These are phyloP conservation scores for Ceyx melanurus DNA, from an alignment of 2,113 vertebrate species.

Conservation along the genomic window DNA sequence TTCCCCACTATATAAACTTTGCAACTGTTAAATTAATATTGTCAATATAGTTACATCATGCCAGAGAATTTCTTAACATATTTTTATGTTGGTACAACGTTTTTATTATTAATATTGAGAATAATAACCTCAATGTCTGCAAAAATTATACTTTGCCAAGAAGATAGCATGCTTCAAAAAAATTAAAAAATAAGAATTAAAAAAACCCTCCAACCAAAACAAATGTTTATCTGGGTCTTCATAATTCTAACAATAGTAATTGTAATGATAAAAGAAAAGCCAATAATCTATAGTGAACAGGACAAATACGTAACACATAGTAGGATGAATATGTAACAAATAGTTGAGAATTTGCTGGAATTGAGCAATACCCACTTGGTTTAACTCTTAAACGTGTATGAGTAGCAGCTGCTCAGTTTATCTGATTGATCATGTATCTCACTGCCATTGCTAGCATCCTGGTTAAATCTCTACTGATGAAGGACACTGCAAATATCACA, in stretches of 20 bases:
- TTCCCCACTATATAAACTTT: neutral
- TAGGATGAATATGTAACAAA: too few relatives aligned
- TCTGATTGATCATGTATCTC: too few relatives aligned
- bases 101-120: neutral
- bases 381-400: too few relatives aligned
- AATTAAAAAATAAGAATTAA: neutral
- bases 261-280: neutral
- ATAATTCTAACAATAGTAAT: neutral
- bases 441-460: too few relatives aligned
- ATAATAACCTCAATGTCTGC: neutral
- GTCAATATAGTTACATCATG: neutral
- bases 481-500: too few relatives aligned
- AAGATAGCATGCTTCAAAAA: neutral
- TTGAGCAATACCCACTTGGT: too few relatives aligned
- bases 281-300: too few relatives aligned
- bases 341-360: too few relatives aligned
- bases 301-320: too few relatives aligned
- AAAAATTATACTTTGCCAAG: neutral
- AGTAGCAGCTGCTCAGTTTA: too few relatives aligned
- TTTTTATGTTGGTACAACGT: fast-evolving
- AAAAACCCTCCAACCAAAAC: too few relatives aligned
- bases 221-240: neutral
- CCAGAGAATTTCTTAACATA: neutral
- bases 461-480: too few relatives aligned
- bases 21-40: neutral